Base-by-base conservation (phyloP, 2,888 invertebrate genomes). In the Nymphalis urticae region DNA sequence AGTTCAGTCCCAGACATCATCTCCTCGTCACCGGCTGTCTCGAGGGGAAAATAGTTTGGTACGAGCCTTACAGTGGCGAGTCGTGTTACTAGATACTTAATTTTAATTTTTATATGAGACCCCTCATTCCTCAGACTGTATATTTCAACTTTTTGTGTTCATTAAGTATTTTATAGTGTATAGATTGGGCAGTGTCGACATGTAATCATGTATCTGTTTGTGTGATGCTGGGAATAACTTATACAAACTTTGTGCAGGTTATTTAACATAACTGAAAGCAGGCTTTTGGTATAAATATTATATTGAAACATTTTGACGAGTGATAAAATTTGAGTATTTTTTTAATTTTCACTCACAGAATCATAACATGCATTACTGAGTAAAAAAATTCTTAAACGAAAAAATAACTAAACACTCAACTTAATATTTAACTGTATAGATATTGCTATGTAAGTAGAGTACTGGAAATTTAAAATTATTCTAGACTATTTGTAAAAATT, bases 21-120 rank as follows among this genome's bases (percentile, higher is more conserved):
- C 93, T 97, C 75, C 93, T 98, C 50, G 98, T 98, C 51, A 97
- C 97, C 21, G 98, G 98, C 19, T 98, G 98, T 86, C 94, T 98
- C 59, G 95, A 95, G 71, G 98, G 98, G 36, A 95, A 96, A 82
- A 95, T 98, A 69, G 95, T 96, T 59, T 98, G 98, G 96, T 97
- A 98, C 87, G 96, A 97, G 82, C 98, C 98, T 0, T 87, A 82
- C 71, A 91, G 91, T 74, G 91, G 92, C 0, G 91, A 90, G 72
- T 74, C 82, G 5, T 73, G 86, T 48, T 86, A 86, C 72, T 86
- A 82, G 78, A 73, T 77, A 80, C 77, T 77, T 80, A 82, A 78
- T 80, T 66, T 71, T 19, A 63, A 54, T 68, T 67, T 61, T 56
- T 72, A 73, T 72, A 73, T 67, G 68, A 70, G 65, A 63, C 70